Percentiles rank a stretch among this genome's conserved stretches.
Conservation (phyloP, 1,140 invertebrate genomes). For the Plectrocnemia conspersa region DNA sequence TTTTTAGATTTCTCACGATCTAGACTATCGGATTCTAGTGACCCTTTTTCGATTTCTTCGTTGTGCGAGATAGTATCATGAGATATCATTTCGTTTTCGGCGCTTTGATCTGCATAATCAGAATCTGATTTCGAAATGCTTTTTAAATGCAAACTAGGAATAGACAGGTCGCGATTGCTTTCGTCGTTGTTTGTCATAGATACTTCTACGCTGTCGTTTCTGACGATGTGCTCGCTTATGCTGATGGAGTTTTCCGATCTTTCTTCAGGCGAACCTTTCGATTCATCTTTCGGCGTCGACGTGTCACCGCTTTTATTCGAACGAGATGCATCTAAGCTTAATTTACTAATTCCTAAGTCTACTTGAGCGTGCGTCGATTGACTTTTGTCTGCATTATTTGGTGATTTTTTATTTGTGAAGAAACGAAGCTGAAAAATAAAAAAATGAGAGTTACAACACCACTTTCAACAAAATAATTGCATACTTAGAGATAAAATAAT, state of each 20-base stretch:
- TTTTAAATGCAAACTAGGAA: conserved; percentile 33
- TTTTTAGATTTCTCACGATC: too few species aligned
- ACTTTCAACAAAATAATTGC: too few species aligned
- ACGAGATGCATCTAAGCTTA: too few species aligned
- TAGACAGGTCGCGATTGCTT: conserved; percentile 17
- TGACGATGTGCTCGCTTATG: conserved; percentile 22
- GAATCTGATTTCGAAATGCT: conserved; percentile 27
- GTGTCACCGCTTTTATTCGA: too few species aligned
- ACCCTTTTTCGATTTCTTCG: neutral
- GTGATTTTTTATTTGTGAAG: conserved; percentile 12
- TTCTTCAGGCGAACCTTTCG: too few species aligned
- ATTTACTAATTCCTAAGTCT: too few species aligned
- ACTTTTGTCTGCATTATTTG: neutral
- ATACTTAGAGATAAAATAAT: too few species aligned
- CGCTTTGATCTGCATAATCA: conserved; percentile 5
- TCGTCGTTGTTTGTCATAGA: conserved; percentile 9
- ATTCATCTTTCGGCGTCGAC: too few species aligned
- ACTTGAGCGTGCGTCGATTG: neutral
- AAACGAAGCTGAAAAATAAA: conserved; percentile 15
- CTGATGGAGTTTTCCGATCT: too few species aligned
- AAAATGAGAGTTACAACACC: too few species aligned
- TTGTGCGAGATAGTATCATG: neutral
- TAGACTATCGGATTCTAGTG: conserved; percentile 6
- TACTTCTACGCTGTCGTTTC: conserved; percentile 6
- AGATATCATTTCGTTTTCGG: conserved; percentile 4